Percentiles rank a stretch among this genome's conserved stretches.
Evolutionary conservation across 2,888 invertebrate genomes (phyloP).

Genomic region (Pristionchus arcanus): DNA sequence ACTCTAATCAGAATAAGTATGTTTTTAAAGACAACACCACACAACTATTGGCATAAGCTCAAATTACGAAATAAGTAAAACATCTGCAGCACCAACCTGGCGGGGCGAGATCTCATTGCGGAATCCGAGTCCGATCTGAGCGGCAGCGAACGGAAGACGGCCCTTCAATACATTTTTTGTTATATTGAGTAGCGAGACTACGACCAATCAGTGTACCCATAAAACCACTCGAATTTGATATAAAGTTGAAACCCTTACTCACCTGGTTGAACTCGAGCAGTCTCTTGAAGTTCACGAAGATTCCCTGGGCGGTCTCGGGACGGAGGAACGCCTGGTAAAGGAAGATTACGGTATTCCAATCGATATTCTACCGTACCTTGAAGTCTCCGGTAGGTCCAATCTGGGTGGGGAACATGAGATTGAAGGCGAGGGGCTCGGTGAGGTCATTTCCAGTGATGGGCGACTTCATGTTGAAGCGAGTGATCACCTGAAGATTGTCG

Average conservation of each 20-base stretch:
- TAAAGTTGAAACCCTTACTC: not conserved
- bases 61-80: not conserved
- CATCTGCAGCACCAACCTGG: slow-evolving; percentile 34
- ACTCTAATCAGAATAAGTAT: no score
- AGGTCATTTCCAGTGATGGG: slow-evolving; percentile 95
- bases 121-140: slow-evolving; percentile 98
- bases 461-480: slow-evolving; percentile 93
- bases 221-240: not conserved
- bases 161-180: slow-evolving; percentile 61
- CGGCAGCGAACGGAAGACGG: slow-evolving; percentile 92
- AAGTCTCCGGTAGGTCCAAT: slow-evolving; percentile 96
- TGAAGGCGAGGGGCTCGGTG: slow-evolving; percentile 96
- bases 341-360: not conserved
- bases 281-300: slow-evolving; percentile 99
- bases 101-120: slow-evolving; percentile 99
- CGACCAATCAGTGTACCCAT: not conserved
- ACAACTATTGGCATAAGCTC: no score
- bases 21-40: no score
- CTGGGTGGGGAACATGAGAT: slow-evolving; percentile 98
- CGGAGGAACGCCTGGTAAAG: slow-evolving; percentile 85
- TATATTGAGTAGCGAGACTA: not conserved
- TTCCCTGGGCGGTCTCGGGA: slow-evolving; percentile 99
- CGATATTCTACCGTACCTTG: slow-evolving; percentile 82
- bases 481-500: slow-evolving; percentile 83
- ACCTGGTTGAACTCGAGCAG: slow-evolving; percentile 96